Evolutionary conservation across 2,797 vertebrate genomes (phyloP), one percentile per base, ranked within the genome.

Genomic region (Gallinago nigripennis): DNA sequence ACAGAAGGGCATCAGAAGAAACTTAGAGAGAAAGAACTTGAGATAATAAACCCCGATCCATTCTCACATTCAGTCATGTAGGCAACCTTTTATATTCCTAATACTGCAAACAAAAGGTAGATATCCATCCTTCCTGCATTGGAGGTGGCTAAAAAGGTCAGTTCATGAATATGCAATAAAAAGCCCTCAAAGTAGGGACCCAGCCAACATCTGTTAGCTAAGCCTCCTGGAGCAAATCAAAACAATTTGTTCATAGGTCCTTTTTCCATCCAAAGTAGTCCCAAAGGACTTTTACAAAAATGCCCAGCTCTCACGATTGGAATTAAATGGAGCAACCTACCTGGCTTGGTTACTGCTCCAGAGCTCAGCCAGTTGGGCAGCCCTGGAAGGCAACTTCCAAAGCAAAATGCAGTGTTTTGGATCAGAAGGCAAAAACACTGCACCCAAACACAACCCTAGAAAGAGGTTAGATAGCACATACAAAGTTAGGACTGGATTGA

Each of bases 111-210:
- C 27, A 39, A 91, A 92, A 82, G 57, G 79, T 65, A 90, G 85
- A 81, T 82, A 63, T 48, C 25, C 0, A 0, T 91, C 81, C 71
- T 85, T 86, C 45, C 82, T 82, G 76, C 53, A 75, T 5, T 82
- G 73, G 69, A 90, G 90, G 60, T 54, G 60, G 64, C 80, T 85
- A 68, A 82, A 94, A 96, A 95, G 92, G 82, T 90, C 96, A 96
- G 58, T 46, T 89, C 45, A 93, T 95, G 91, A 95, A 95, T 93
- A 94, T 95, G 72, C 27, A 95, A 70, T 19, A 71, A 79, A 57
- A n/a, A 65, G 21, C 45, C 45, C 75, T 69, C 69, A 24, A 82
- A 85, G 35, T 6, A 79, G 65, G 54, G 79, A 80, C 54, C 37
- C 43, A 51, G 64, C 35, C 82, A 95, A 73, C 87, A 92, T 94